phyloP scores from a whole-genome alignment of 2,797 vertebrate species.

The Spinus pinus region DNA sequence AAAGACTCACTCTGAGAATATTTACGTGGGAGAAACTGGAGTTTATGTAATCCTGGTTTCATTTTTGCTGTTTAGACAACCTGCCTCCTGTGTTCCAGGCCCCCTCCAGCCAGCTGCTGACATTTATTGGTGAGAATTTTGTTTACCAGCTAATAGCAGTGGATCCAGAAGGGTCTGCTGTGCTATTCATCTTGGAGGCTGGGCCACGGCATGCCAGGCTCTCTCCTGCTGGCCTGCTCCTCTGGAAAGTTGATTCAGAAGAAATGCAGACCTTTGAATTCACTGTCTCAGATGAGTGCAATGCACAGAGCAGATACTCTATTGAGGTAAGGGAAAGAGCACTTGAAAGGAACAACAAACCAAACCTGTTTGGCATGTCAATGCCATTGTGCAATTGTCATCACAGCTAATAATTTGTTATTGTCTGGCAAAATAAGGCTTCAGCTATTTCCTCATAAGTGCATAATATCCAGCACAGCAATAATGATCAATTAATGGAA shows the following conservation, averaged over 20 bases:
- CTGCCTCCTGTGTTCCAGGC: conserved; percentile 78
- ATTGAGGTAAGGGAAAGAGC: conserved; percentile 43
- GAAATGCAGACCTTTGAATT: conserved; percentile 72
- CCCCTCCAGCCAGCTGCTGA: conserved; percentile 71
- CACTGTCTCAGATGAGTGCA: conserved; percentile 79
- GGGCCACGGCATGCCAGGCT: conserved; percentile 67
- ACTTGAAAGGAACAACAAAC: conserved; percentile 1
- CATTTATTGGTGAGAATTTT: conserved; percentile 84
- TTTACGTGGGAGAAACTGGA: neutral
- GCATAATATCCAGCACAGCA: conserved; percentile 50
- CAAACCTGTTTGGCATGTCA: conserved; percentile 24
- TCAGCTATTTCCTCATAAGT: conserved; percentile 65
- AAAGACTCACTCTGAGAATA: neutral
- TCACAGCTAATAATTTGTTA: conserved; percentile 64
- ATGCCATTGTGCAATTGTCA: conserved; percentile 2
- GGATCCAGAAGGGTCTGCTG: conserved; percentile 82
- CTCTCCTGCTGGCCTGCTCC: conserved; percentile 83
- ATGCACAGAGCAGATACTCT: conserved; percentile 75
- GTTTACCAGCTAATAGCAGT: conserved; percentile 82
- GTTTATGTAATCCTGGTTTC: conserved; percentile 25
- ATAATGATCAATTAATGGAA: conserved; percentile 74
- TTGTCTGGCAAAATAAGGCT: conserved; percentile 51
- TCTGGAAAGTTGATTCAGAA: conserved; percentile 78
- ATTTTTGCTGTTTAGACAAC: conserved; percentile 65
- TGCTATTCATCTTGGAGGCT: conserved; percentile 80